A percentile compares a stretch with the other conserved stretches of the same genome.
Conservation (phyloP, 1,140 invertebrate genomes). For the Panulirus ornatus region DNA sequence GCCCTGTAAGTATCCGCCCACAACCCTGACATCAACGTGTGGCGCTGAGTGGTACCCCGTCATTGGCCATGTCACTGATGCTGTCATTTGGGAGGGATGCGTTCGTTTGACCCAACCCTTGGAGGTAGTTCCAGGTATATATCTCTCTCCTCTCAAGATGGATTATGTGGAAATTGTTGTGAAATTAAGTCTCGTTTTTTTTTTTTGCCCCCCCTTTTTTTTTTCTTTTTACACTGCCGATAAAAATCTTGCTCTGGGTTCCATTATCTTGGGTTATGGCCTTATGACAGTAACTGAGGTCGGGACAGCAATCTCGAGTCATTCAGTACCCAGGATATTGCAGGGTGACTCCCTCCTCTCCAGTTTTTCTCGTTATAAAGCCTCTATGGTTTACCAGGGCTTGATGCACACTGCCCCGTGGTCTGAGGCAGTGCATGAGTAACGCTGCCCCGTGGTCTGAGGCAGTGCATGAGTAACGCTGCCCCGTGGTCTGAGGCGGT, state of each 20-base stretch:
- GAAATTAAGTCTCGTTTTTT: too few relatives aligned
- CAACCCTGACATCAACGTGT: neutral
- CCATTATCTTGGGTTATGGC: neutral
- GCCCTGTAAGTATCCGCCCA: neutral
- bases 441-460: too few relatives aligned
- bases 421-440: too few relatives aligned
- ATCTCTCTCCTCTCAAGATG: neutral
- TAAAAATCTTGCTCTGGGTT: neutral
- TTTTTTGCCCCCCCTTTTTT: neutral
- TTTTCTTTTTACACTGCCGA: neutral
- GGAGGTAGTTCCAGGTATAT: neutral
- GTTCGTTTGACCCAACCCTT: neutral
- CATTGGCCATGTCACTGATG: neutral
- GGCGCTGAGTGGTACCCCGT: neutral
- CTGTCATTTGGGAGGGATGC: neutral
- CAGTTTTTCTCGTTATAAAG: neutral
- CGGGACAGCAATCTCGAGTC: neutral
- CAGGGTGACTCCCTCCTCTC: neutral
- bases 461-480: too few relatives aligned
- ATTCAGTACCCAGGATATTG: neutral
- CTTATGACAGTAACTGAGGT: neutral
- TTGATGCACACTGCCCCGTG: neutral
- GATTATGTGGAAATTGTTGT: too few relatives aligned
- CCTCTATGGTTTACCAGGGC: neutral
- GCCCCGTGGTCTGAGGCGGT: too few relatives aligned